phyloP scores from a whole-genome alignment of 2,113 vertebrate genomes.

The Anolis carolinensis region DNA sequence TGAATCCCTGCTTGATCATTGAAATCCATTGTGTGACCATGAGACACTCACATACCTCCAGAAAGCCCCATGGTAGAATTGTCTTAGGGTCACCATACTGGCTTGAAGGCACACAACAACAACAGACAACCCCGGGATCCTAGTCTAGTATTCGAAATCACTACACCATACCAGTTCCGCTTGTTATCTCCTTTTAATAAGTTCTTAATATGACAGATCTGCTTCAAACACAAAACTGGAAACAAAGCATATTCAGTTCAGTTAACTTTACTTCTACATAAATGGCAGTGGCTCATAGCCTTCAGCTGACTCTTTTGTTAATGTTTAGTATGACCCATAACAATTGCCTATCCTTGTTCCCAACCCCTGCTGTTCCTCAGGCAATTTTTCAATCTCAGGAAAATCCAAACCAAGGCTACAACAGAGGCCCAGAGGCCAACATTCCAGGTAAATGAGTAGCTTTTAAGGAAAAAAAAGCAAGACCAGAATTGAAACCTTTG shows the following conservation, averaged over 20 bases:
- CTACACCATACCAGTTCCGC: no score
- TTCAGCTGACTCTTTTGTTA: constrained; percentile 61
- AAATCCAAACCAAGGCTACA: constrained; percentile 80
- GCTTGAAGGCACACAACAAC: neutral
- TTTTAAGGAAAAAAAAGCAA: constrained; percentile 75
- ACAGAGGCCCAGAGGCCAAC: constrained; percentile 78
- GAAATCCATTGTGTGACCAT: no score
- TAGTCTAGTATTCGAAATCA: no score
- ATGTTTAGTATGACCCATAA: constrained; percentile 70
- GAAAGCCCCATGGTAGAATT: no score
- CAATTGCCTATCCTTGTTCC: constrained; percentile 66
- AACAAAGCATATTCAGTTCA: neutral
- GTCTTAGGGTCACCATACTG: no score
- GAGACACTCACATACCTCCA: no score
- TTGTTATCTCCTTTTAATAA: constrained; percentile 18
- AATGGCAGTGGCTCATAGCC: neutral
- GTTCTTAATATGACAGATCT: constrained; percentile 46
- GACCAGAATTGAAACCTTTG: constrained; percentile 80
- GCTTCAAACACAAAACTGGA: neutral
- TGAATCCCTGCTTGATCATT: no score
- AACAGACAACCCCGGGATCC: no score
- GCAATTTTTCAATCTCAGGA: constrained; percentile 79
- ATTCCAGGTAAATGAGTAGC: constrained; percentile 84
- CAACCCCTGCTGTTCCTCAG: constrained; percentile 28
- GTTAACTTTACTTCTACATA: neutral